Percentiles rank a stretch among this genome's conserved stretches.
Conservation (phyloP, 2,888 invertebrate genomes). For the Pollenia amentaria region DNA sequence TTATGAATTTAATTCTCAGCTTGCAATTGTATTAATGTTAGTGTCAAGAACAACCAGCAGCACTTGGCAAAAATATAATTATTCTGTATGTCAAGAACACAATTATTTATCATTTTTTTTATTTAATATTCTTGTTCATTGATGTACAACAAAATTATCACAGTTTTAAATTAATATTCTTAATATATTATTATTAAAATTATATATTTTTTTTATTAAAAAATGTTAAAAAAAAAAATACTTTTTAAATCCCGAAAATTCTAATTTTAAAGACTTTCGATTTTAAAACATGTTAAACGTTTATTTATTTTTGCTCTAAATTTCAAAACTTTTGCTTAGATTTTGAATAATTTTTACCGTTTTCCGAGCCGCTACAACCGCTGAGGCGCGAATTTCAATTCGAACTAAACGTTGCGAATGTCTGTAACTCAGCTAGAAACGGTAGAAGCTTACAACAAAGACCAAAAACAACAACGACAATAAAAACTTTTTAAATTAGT, state of each 20-base stretch:
- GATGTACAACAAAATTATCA: neutral
- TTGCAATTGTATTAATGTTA: constrained; percentile 39
- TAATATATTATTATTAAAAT: neutral
- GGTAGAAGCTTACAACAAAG: constrained; percentile 59
- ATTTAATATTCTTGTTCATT: constrained; percentile 46
- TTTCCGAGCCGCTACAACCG: constrained; percentile 78
- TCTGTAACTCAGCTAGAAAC: constrained; percentile 65
- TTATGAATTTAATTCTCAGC: constrained; percentile 9
- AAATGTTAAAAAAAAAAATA: neutral
- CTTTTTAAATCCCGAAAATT: neutral
- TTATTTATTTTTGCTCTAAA: constrained; percentile 18
- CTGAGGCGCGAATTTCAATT: constrained; percentile 82
- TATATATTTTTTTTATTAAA: neutral
- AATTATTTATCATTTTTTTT: constrained; percentile 36
- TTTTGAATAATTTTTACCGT: constrained; percentile 32
- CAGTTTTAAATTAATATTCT: neutral
- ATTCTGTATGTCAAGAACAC: constrained; percentile 71
- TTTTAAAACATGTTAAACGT: neutral
- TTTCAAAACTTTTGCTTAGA: constrained; percentile 19
- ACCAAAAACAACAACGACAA: constrained; percentile 37
- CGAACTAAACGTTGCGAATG: constrained; percentile 78
- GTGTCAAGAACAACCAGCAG: constrained; percentile 74
- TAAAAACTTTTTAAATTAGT: constrained; percentile 40
- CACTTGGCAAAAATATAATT: constrained; percentile 30
- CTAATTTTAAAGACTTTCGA: neutral